Base-by-base conservation (phyloP, 37 sponge, comb jelly and placozoan species). In the Diacarnus erythraeanus region DNA sequence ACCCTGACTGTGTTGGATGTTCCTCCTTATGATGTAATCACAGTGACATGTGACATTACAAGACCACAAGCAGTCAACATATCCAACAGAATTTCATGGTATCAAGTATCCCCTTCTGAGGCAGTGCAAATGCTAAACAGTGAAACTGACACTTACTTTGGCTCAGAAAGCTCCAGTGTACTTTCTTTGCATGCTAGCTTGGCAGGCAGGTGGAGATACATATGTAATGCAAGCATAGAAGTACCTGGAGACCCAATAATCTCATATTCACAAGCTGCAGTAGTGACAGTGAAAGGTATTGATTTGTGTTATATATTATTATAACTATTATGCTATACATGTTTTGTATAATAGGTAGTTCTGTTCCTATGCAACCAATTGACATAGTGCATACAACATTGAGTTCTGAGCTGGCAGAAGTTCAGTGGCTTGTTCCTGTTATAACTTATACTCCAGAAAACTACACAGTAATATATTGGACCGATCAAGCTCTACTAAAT, bases 241-340 rank as follows among this genome's bases (percentile, higher is more conserved):
- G 73, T 72, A 43, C 73, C 54, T 72, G 73, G 73, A 72, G 73
- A 72, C 39, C 73, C 73, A 23, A 9, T 72, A 5, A 43, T 72
- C 54, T 72, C 73, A 41, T 72, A 9, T 20, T 43, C 27, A 29
- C 30, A 40, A 43, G 23, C 54, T 18, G 43, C 31, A 25, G 54
- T 18, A 72, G 73, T 27, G 3, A 72, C 26, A 25, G 54, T 72
- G 4, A 72, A 72, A 43, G 73, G 73, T 47, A 47, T 47, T 47
- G 6, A 47, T 72, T 20, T 69, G 37, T 69, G 20, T 23, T 31
- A 36, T 35, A 31, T 31, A 69, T 37, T 17, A 20, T 23, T 27
- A 20, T 30, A 30, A 20, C 8, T 63, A 27, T 63, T 63, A 8
- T 8, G 4, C 18, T 69, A 69, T 35, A 10, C 8, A 36, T 35